Evolutionary conservation across 35 echinoderm and acorn worm genomes (phyloP).

Genomic region (Heliocidaris tuberculata): DNA sequence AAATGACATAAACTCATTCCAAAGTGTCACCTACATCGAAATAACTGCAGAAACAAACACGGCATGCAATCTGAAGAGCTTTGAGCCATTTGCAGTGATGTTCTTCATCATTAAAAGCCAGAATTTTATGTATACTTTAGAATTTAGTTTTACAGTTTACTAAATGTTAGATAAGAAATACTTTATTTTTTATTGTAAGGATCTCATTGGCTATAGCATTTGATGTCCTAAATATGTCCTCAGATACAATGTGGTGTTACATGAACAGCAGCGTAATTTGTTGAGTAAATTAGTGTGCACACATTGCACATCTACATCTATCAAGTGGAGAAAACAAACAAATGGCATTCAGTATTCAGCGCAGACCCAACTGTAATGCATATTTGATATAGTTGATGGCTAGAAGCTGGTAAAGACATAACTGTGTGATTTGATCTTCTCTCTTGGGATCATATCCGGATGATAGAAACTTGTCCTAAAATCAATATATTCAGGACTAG

Average conservation of each 20-base stretch:
- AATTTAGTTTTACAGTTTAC: neutral
- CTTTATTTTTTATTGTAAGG: too few relatives aligned
- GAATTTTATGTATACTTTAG: neutral
- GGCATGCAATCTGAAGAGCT: too few relatives aligned
- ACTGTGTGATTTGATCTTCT: neutral
- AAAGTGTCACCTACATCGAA: neutral
- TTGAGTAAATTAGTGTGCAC: neutral
- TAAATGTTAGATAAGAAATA: neutral
- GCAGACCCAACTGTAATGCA: neutral
- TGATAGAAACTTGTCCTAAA: neutral
- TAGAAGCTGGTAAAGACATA: neutral
- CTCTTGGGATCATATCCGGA: neutral
- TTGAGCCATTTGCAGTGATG: too few relatives aligned
- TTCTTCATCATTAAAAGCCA: too few relatives aligned
- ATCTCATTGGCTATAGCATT: neutral
- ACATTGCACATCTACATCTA: neutral
- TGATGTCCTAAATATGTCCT: neutral
- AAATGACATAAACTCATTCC: neutral
- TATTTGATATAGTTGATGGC: neutral
- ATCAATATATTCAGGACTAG: constrained; percentile 1
- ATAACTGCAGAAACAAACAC: too few relatives aligned
- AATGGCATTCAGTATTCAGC: neutral
- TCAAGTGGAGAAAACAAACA: neutral
- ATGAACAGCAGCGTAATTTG: neutral
- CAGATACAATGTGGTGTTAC: neutral